Evolutionary conservation across 2,113 vertebrate genomes (phyloP), one percentile per base, ranked within the genome.

Genomic region (Otolemur garnettii): DNA sequence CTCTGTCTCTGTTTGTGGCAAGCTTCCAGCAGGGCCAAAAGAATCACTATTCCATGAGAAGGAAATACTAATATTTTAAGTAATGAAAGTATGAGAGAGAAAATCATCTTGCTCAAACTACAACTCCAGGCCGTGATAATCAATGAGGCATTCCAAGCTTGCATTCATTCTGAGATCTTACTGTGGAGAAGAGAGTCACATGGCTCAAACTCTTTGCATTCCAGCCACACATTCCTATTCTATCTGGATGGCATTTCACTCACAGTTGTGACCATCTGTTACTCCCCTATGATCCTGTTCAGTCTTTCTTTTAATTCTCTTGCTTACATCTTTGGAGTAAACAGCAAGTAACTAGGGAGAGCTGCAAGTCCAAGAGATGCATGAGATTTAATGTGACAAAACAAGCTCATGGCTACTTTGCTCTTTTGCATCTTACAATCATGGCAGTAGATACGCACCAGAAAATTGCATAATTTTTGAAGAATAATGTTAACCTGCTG

Each of bases 1-100:
- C 42, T 57, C 7, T 69, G 8, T 7, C 3, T 55, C 8, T 77
- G 42, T 79, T 13, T 26, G 10, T 50, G 45, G 6, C 12, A 85
- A 57, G 5, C 9, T 21, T 15, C 50, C 10, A 42, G 26, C 1
- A 72, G 66, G 50, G 38, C 10, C 8, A 66, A 55, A 91, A 96
- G 89, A 87, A 93, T 94, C 83, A 60, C 59, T 55, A 97, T 97
- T 71, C 78, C 95, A 97, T 96, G 86, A 98, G 68, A 97, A 64
- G 59, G 83, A 97, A 80, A 77, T 77, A 96, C 81, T 95, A 80
- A 77, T 77, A 96, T 84, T 95, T 57, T 28, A 80, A 68, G 74
- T 92, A 77, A 81, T 57, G 81, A 96, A 97, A 68, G 87, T 91
- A 96, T 75, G 86, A 96, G 90, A 95, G 84, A 84, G 78, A 50